Percentiles rank a stretch among this genome's conserved stretches.
These are phyloP conservation scores for Eretmocerus hayati DNA, from an alignment of 2,888 invertebrate genomes.

Conservation along the genomic window DNA sequence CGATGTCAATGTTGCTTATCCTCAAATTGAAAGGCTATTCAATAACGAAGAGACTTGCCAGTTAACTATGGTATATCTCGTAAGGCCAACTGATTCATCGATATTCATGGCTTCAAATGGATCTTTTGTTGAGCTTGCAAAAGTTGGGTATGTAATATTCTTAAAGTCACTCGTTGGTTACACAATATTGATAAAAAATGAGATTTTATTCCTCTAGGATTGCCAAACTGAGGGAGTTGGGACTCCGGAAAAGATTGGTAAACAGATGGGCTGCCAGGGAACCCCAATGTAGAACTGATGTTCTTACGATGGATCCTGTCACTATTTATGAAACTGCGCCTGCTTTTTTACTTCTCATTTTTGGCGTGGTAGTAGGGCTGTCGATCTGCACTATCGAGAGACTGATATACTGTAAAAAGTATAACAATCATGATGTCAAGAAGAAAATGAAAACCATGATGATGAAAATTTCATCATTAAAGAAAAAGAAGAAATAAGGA, in stretches of 20 bases:
- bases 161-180: too few species aligned
- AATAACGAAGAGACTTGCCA: slow-evolving; percentile 35
- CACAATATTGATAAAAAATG: too few species aligned
- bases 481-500: slow-evolving; percentile 10
- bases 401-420: slow-evolving; percentile 14
- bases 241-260: slow-evolving; percentile 32
- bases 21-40: slow-evolving; percentile 34
- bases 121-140: slow-evolving; percentile 35
- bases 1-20: slow-evolving; percentile 36
- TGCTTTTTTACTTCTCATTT: slow-evolving; percentile 29
- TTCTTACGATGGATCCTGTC: slow-evolving; percentile 33
- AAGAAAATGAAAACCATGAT: slow-evolving; percentile 7
- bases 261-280: slow-evolving; percentile 35
- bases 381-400: slow-evolving; percentile 24
- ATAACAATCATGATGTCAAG: slow-evolving; percentile 13
- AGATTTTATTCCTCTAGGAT: slow-evolving; percentile 24
- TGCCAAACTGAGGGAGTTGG: slow-evolving; percentile 32
- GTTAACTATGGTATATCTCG: slow-evolving; percentile 36
- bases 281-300: slow-evolving; percentile 33
- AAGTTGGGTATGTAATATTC: slow-evolving; percentile 31
- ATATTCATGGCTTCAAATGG: slow-evolving; percentile 29
- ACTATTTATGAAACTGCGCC: slow-evolving; percentile 36
- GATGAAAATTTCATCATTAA: too few species aligned
- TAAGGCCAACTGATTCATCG: slow-evolving; percentile 23
- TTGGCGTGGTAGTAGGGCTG: slow-evolving; percentile 28